Evolutionary conservation across 2,797 vertebrate species (phyloP).

Genomic region (Enteromius argenteus): DNA sequence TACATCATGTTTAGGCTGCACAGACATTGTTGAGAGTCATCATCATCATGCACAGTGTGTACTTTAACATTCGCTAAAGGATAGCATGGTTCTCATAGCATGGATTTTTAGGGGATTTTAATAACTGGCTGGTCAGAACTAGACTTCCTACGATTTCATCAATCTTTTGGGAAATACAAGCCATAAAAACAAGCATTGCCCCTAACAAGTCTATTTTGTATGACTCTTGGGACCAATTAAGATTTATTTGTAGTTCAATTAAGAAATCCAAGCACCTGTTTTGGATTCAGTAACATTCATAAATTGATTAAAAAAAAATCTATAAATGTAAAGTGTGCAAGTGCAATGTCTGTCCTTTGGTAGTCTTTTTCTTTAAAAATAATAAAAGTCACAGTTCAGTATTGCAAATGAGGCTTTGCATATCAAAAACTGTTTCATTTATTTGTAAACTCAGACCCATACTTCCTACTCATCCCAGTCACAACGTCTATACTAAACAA

Average conservation of each 20-base stretch:
- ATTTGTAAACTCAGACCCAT: background rate
- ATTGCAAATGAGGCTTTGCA: constrained; percentile 16
- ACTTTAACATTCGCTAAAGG: background rate
- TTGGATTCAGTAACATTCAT: background rate
- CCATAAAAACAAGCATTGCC: constrained; percentile 33
- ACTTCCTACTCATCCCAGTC: background rate
- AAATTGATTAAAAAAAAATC: background rate
- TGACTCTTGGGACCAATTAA: constrained; percentile 16
- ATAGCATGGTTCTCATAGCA: background rate
- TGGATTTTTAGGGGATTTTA: background rate
- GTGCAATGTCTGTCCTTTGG: background rate
- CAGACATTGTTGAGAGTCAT: background rate
- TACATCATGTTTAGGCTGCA: background rate
- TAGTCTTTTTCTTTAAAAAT: background rate
- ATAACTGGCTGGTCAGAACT: background rate
- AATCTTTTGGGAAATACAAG: constrained; percentile 25
- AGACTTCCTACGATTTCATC: constrained; percentile 6
- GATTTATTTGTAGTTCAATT: background rate
- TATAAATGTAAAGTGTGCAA: background rate
- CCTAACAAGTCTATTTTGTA: constrained; percentile 1
- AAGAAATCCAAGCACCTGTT: constrained; percentile 6
- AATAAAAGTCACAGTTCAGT: background rate
- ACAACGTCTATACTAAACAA: constrained; percentile 4
- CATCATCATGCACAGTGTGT: constrained; percentile 32
- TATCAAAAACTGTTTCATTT: background rate